Evolutionary conservation across 2,797 vertebrate species (phyloP).

Genomic region (Mallotus villosus): DNA sequence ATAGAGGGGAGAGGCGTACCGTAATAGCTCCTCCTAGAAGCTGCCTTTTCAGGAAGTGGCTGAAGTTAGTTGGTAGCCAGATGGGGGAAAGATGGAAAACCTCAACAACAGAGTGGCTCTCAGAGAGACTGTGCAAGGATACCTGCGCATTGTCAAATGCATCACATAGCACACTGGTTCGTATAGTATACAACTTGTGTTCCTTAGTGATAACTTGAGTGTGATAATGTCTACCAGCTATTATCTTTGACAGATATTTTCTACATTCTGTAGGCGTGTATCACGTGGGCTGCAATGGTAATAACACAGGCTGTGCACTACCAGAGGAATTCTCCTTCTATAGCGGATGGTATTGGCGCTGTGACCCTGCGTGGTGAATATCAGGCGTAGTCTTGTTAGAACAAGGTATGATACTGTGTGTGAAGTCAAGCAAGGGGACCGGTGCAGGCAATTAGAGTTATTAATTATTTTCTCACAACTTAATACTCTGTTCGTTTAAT

Average conservation of each 20-base stretch:
- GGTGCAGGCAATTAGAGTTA: conserved; percentile 60
- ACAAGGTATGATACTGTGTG: conserved; percentile 31
- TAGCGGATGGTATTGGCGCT: not conserved
- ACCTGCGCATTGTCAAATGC: conserved; percentile 10
- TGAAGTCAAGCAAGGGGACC: conserved; percentile 31
- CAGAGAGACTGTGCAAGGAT: conserved; percentile 52
- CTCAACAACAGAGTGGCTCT: conserved; percentile 24
- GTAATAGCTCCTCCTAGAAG: conserved; percentile 63
- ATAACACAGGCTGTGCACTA: not conserved
- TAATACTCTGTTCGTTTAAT: conserved; percentile 72
- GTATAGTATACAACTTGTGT: too few species aligned
- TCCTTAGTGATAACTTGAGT: not conserved
- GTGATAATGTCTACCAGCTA: not conserved
- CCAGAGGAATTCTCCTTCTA: not conserved
- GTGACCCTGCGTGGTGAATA: conserved; percentile 13
- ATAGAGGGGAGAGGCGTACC: conserved; percentile 51
- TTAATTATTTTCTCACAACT: conserved; percentile 72
- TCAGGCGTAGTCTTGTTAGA: conserved; percentile 39
- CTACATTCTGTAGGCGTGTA: not conserved
- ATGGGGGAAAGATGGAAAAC: conserved; percentile 21
- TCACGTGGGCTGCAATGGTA: not conserved
- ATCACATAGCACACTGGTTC: too few species aligned
- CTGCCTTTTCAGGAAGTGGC: conserved; percentile 56
- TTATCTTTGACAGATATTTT: not conserved
- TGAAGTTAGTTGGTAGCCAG: conserved; percentile 36